Evolutionary conservation across 2,888 invertebrate species (phyloP).

Genomic region (Mantis religiosa): DNA sequence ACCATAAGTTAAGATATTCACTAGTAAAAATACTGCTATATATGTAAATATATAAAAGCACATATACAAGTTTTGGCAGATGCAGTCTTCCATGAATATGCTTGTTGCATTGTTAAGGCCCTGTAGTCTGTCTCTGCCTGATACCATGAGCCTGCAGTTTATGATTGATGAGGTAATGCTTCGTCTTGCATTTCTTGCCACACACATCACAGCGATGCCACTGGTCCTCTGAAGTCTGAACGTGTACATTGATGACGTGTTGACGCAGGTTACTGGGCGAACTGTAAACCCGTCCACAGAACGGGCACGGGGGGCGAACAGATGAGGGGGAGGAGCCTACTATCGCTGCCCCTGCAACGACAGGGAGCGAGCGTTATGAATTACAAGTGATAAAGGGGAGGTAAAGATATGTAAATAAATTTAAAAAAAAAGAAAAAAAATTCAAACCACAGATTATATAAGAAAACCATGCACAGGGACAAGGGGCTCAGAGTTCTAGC

Average conservation of each 20-base stretch:
- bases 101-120: background rate
- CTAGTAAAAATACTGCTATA: background rate
- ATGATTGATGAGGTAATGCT: conserved; percentile 36
- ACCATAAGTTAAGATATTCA: background rate
- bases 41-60: background rate
- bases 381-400: background rate
- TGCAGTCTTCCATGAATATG: background rate
- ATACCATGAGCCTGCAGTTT: conserved; percentile 35
- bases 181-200: conserved; percentile 35
- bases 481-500: background rate
- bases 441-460: background rate
- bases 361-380: conserved; percentile 29
- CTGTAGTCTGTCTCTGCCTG: conserved; percentile 25
- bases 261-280: conserved; percentile 65
- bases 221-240: conserved; percentile 39
- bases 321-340: conserved; percentile 29
- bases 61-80: background rate
- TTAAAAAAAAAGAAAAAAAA: background rate
- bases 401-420: too few species aligned
- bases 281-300: conserved; percentile 68
- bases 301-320: conserved; percentile 61
- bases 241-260: conserved; percentile 65
- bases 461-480: background rate
- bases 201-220: conserved; percentile 47
- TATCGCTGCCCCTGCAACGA: conserved; percentile 31